Evolutionary conservation across 2,888 invertebrate genomes (phyloP).

Genomic region (Epiblema foenella): DNA sequence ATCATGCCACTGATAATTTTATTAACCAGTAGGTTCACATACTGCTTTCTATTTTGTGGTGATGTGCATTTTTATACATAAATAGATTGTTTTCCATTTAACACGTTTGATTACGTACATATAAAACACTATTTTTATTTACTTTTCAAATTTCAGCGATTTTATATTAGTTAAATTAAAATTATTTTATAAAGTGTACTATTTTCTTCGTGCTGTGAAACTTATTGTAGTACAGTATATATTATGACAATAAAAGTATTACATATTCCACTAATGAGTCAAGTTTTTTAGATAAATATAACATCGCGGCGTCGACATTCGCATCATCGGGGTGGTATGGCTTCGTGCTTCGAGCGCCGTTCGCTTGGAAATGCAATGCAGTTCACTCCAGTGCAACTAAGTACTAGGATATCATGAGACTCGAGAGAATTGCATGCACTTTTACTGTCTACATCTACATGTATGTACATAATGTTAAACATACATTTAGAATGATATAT

Average conservation of each 20-base stretch:
- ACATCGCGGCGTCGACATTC: conserved; percentile 41
- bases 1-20: not conserved
- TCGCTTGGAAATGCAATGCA: conserved; percentile 71
- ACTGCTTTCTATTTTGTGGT: not conserved
- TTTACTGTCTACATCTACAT: conserved; percentile 45
- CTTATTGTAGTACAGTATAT: too few species aligned
- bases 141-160: too few species aligned
- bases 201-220: too few species aligned
- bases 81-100: not conserved
- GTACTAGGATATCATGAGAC: conserved; percentile 69
- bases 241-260: too few species aligned
- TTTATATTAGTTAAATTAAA: too few species aligned
- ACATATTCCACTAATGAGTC: not conserved
- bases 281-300: conserved; percentile 6
- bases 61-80: not conserved
- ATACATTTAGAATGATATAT: too few species aligned
- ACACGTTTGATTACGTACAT: not conserved
- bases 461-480: not conserved
- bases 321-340: conserved; percentile 47
- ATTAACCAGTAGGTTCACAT: too few species aligned
- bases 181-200: too few species aligned
- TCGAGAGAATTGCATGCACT: conserved; percentile 61
- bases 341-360: conserved; percentile 18
- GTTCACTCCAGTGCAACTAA: conserved; percentile 64
- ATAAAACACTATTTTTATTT: not conserved